Evolutionary conservation across 2,113 vertebrate species (phyloP).

Genomic region (Bos javanicus): DNA sequence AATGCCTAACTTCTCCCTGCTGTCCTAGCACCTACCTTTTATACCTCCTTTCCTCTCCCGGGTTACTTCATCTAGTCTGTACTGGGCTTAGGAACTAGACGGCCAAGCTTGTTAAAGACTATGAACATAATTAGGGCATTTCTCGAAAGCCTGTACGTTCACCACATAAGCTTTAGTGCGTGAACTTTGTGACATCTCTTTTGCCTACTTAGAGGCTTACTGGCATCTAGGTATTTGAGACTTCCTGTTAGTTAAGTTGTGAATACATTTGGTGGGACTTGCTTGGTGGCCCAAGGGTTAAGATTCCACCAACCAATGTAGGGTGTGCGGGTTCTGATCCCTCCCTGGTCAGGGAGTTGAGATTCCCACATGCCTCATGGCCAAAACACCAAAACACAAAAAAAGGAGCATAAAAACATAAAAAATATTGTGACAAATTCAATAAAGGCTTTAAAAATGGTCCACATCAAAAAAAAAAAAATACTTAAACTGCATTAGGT

Average conservation of each 20-base stretch:
- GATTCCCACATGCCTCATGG: not conserved
- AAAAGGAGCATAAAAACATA: not conserved
- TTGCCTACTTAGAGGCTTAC: not conserved
- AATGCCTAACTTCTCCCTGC: not conserved
- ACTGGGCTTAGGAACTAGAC: not conserved
- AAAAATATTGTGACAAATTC: not conserved
- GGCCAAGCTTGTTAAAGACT: not conserved
- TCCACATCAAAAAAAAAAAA: not conserved
- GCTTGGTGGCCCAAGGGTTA: not conserved
- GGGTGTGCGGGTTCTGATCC: not conserved
- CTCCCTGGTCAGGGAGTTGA: not conserved
- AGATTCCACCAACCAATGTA: not conserved
- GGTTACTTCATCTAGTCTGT: not conserved
- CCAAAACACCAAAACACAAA: not conserved
- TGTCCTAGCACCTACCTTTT: not conserved
- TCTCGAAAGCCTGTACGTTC: not conserved
- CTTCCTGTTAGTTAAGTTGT: not conserved
- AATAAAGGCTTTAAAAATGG: not conserved
- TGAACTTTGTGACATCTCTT: slow-evolving; percentile 9
- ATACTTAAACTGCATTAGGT: not conserved
- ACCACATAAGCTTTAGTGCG: not conserved
- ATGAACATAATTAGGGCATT: not conserved
- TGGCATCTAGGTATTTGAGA: not conserved
- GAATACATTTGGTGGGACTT: not conserved
- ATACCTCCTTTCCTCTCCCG: not conserved